Base-by-base conservation (phyloP, 2,113 vertebrate species). In the Passer domesticus region DNA sequence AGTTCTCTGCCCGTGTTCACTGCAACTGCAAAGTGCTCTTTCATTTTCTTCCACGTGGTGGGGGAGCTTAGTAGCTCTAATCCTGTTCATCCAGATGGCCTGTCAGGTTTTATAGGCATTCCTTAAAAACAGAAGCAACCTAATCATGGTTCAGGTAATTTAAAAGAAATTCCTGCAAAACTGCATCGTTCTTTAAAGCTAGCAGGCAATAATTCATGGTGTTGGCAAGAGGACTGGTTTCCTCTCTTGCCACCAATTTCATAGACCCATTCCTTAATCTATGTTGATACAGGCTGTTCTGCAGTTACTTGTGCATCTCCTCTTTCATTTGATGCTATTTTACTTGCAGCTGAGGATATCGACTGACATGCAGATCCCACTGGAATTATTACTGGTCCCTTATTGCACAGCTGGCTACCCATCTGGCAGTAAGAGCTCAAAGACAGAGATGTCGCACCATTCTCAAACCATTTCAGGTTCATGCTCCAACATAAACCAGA, bases 391-490 rank as follows among this genome's bases (percentile, higher is more conserved):
- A 21, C 35, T 6, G 19, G 21, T 52, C 13, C 52, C 15, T 59
- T 35, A 50, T 1, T 10, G 69, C 52, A 59, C 74, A 87, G 76
- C 50, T 53, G 37, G 50, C 31, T 41, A 22, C 35, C 35, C 4
- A 0, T 10, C 7, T 2, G 10, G 67, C 53, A 73, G 67, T 3
- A 11, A 41, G 14, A 63, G 53, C 31, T 56, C 60, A 75, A 13
- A 1, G 18, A 64, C 31, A 3, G 13, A n/a, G 67, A 27, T 1
- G 1, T 37, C 1, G 2, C 63, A 49, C 19, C 2, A 1, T 39
- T 90, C 80, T 44, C 50, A 49, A 64, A 46, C 53, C 15, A 3
- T 30, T 35, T 46, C 78, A 52, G 35, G 44, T 12, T 59, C 70
- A 4, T 13, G 33, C 22, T 53, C 19, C 58, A 49, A 78, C 66